These are phyloP conservation scores for Remorina albescens DNA, from an alignment of 2,797 vertebrate genomes.

Conservation along the genomic window DNA sequence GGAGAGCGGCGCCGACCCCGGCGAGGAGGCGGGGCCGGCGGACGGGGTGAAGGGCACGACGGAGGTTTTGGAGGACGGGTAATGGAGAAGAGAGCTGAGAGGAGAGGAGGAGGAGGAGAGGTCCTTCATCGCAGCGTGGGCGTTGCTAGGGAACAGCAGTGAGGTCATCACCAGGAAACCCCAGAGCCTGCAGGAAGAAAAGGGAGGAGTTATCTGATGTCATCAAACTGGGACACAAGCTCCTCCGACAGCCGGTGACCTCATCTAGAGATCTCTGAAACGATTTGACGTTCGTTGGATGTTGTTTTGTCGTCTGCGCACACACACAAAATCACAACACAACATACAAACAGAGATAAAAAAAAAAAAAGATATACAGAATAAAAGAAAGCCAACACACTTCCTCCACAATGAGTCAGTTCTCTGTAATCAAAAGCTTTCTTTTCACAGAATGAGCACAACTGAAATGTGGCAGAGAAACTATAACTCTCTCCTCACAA, in stretches of 20 bases:
- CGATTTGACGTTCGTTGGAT: too few relatives aligned
- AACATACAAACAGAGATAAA: too few relatives aligned
- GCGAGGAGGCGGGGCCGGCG: slow-evolving; percentile 42
- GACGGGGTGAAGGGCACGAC: slow-evolving; percentile 77
- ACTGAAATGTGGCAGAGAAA: too few relatives aligned
- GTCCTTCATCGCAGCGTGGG: slow-evolving; percentile 83
- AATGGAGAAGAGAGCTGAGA: slow-evolving; percentile 82
- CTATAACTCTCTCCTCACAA: too few relatives aligned
- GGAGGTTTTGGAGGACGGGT: slow-evolving; percentile 78
- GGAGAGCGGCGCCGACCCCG: slow-evolving; percentile 66
- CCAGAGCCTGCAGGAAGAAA: slow-evolving; percentile 55
- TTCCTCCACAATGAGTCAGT: too few relatives aligned
- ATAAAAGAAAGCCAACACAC: too few relatives aligned
- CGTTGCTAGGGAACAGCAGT: slow-evolving; percentile 76
- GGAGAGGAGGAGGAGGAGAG: slow-evolving; percentile 77
- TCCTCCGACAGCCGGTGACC: slow-evolving; percentile 16
- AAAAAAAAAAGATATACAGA: too few relatives aligned
- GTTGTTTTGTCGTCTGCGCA: too few relatives aligned
- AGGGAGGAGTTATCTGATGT: slow-evolving; percentile 13
- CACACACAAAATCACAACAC: too few relatives aligned
- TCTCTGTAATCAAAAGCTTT: too few relatives aligned
- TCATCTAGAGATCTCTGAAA: too few relatives aligned
- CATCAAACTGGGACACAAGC: slow-evolving; percentile 32
- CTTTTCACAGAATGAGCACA: too few relatives aligned
- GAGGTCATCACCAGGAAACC: slow-evolving; percentile 82